Conservation (phyloP, 2,113 vertebrate genomes). For the Chinchilla lanigera region DNA sequence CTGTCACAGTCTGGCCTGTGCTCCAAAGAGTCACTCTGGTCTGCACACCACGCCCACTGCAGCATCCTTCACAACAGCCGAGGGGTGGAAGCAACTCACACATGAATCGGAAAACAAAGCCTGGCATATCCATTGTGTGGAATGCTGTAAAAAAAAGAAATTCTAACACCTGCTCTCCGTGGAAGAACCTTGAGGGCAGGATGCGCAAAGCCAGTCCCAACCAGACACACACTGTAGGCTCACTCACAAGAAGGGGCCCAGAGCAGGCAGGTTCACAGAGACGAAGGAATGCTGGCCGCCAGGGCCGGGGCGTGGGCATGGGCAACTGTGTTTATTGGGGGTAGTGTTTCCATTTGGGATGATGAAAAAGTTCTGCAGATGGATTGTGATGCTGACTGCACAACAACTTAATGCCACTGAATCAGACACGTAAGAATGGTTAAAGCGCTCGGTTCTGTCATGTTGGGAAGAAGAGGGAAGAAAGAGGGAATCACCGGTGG, state of each 20-base stretch:
- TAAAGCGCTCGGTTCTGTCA: too few species aligned
- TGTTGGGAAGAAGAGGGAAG: background rate
- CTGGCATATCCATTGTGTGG: rapidly evolving
- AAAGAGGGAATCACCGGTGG: background rate
- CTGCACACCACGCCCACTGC: background rate
- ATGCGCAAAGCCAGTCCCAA: too few species aligned
- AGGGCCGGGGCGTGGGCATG: background rate
- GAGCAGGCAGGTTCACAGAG: background rate
- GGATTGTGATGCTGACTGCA: background rate
- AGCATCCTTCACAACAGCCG: background rate
- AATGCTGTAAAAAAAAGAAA: background rate
- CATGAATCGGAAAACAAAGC: background rate
- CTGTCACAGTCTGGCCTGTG: rapidly evolving
- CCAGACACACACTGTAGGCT: background rate
- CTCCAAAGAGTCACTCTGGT: background rate
- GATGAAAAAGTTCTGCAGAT: background rate
- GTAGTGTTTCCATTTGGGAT: background rate
- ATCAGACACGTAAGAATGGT: background rate
- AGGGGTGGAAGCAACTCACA: background rate
- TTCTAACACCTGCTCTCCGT: rapidly evolving
- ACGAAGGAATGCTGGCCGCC: rapidly evolving
- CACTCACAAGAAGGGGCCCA: rapidly evolving
- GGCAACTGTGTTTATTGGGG: background rate
- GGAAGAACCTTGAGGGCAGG: background rate
- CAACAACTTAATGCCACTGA: background rate